phyloP scores from a whole-genome alignment of 2,888 invertebrate species.

The Tetheella fluctuosa region DNA sequence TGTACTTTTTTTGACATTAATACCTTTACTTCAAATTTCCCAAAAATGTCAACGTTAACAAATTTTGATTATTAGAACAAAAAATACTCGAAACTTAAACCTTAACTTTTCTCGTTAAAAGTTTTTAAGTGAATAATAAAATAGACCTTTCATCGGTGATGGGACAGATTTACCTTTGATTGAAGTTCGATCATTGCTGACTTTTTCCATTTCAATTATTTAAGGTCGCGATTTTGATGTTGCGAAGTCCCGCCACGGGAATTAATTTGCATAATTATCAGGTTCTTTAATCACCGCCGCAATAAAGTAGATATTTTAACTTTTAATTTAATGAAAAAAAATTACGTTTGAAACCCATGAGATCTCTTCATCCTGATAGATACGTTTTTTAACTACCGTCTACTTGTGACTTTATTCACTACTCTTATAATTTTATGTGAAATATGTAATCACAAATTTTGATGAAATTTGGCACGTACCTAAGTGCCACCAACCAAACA shows the following conservation, averaged over 20 bases:
- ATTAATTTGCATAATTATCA: constrained; percentile 40
- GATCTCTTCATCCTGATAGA: too few relatives aligned
- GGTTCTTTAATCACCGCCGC: constrained; percentile 28
- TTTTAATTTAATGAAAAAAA: constrained; percentile 21
- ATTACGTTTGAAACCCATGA: not conserved
- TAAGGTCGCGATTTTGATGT: constrained; percentile 19
- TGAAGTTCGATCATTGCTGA: constrained; percentile 22
- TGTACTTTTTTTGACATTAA: too few relatives aligned
- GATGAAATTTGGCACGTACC: too few relatives aligned
- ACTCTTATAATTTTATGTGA: too few relatives aligned
- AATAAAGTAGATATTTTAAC: constrained; percentile 22
- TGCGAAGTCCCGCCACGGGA: constrained; percentile 24
- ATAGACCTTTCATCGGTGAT: constrained; percentile 38
- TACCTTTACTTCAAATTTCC: too few relatives aligned
- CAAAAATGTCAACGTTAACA: not conserved
- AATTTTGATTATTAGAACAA: constrained; percentile 30
- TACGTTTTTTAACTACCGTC: not conserved
- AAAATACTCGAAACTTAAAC: constrained; percentile 36
- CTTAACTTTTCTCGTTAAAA: constrained; percentile 51
- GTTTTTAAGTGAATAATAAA: constrained; percentile 47
- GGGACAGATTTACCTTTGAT: constrained; percentile 29
- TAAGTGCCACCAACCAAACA: too few relatives aligned
- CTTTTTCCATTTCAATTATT: constrained; percentile 32
- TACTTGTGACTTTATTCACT: too few relatives aligned
- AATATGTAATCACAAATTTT: too few relatives aligned